These are phyloP conservation scores for Pheosia tremula DNA, from an alignment of 2,888 invertebrate genomes.

Conservation along the genomic window DNA sequence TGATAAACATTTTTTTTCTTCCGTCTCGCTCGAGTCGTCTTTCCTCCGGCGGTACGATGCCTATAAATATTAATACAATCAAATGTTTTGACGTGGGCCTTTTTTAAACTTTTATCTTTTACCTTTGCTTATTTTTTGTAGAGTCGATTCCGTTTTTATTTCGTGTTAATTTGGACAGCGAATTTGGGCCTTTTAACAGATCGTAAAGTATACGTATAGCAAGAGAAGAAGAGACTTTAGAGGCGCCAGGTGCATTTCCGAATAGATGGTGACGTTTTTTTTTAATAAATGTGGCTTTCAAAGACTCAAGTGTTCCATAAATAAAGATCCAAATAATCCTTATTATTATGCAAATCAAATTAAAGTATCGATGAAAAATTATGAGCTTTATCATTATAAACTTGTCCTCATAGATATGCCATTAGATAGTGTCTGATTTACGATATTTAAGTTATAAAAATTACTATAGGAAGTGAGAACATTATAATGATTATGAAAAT, in stretches of 20 bases:
- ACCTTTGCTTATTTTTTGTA: slow-evolving; percentile 80
- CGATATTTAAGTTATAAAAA: slow-evolving; percentile 36
- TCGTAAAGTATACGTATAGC: slow-evolving; percentile 75
- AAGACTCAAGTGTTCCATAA: neutral
- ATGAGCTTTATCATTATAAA: slow-evolving; percentile 14
- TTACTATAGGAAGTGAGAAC: slow-evolving; percentile 42
- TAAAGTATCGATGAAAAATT: slow-evolving; percentile 7
- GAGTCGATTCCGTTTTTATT: slow-evolving; percentile 81
- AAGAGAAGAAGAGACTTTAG: slow-evolving; percentile 44
- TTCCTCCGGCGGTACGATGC: slow-evolving; percentile 78
- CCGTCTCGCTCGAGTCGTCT: slow-evolving; percentile 55
- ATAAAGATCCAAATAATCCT: neutral
- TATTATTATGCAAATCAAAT: neutral
- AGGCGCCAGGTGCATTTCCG: slow-evolving; percentile 73
- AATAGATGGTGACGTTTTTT: slow-evolving; percentile 38
- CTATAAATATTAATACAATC: slow-evolving; percentile 85
- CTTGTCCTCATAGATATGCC: slow-evolving; percentile 19
- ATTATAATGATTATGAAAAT: slow-evolving; percentile 43
- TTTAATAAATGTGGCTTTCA: neutral
- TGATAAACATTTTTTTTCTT: slow-evolving; percentile 83
- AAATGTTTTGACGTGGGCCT: slow-evolving; percentile 84
- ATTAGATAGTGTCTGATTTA: slow-evolving; percentile 29
- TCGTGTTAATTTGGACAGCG: slow-evolving; percentile 84
- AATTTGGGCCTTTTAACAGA: slow-evolving; percentile 84
- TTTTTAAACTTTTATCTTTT: slow-evolving; percentile 83